Evolutionary conservation across 2,888 invertebrate genomes (phyloP).

Genomic region (Pogonocherus hispidulus): DNA sequence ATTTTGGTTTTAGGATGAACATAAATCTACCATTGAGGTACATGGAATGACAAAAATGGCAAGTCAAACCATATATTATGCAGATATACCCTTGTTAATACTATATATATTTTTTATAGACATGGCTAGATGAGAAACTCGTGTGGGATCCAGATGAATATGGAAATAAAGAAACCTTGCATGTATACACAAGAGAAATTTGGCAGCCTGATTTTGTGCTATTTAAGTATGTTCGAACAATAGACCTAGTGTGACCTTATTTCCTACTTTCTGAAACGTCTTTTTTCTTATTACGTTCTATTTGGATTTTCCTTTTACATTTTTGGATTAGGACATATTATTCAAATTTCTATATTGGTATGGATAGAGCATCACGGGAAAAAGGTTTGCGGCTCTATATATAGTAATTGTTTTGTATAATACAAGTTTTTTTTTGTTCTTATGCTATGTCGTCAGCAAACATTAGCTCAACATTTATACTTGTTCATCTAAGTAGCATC

Average conservation of each 20-base stretch:
- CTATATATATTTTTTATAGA: constrained; percentile 64
- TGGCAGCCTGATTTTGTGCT: constrained; percentile 74
- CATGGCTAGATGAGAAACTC: constrained; percentile 76
- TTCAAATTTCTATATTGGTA: too few species aligned
- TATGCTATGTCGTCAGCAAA: too few species aligned
- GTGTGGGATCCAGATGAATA: constrained; percentile 74
- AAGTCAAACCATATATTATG: constrained; percentile 48
- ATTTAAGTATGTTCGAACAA: constrained; percentile 60
- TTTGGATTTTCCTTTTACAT: too few species aligned
- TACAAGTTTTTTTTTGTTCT: too few species aligned
- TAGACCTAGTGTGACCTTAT: too few species aligned
- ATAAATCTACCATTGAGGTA: constrained; percentile 59
- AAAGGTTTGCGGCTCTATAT: too few species aligned
- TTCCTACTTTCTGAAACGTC: too few species aligned
- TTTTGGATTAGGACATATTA: constrained; percentile 3
- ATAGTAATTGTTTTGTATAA: too few species aligned
- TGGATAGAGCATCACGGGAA: too few species aligned
- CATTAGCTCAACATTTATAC: too few species aligned
- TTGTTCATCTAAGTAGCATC: too few species aligned
- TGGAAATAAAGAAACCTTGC: constrained; percentile 69
- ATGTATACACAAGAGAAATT: constrained; percentile 72
- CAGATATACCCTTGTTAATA: not conserved
- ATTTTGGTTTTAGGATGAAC: constrained; percentile 63
- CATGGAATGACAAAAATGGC: constrained; percentile 68
- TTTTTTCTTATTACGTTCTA: too few species aligned